Base-by-base conservation (phyloP, 2,888 invertebrate species). In the Antitype chi region DNA sequence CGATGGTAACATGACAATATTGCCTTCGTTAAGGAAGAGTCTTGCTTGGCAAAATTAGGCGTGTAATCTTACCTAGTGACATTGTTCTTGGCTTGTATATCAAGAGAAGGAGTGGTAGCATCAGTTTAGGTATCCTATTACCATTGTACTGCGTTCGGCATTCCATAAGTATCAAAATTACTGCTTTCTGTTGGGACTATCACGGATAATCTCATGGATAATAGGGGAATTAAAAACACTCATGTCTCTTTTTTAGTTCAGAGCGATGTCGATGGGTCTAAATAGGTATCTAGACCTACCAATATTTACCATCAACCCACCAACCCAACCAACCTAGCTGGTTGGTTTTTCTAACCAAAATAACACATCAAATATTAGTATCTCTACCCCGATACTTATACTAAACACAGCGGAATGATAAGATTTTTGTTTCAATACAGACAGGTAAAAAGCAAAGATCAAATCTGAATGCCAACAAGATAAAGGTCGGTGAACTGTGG, bases 401-500 rank as follows among this genome's bases (percentile, higher is more conserved):
- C 1, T 20, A 28, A 28, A 20, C 5, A 28, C 25, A 47, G 47
- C 47, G 7, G 1, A n/a, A 28, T 43, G 53, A 62, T 63, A 74
- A 66, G n/a, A 47, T 38, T 59, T 52, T 32, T 32, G 20, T 49
- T 53, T 38, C 17, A 62, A n/a, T 28, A 55, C 28, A 55, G 67
- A 52, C 67, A 63, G n/a, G 52, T 63, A 47, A 76, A 64, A 59
- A 63, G 52, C 53, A 64, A 52, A 69, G 47, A 76, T 81, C 47
- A 69, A 69, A 82, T 64, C n/a, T 64, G 38, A 82, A 67, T 67
- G 53, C 47, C 57, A 59, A 53, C 25, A 7, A 20, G 57, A 82
- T 82, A 77, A 82, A 69, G 82, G 57, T 80, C 38, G 38, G 8
- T 80, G 82, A 82, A 53, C 80, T 53, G 47, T 28, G 63, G 0